phyloP scores from a whole-genome alignment of 2,113 vertebrate species.

The Mus spicilegus region DNA sequence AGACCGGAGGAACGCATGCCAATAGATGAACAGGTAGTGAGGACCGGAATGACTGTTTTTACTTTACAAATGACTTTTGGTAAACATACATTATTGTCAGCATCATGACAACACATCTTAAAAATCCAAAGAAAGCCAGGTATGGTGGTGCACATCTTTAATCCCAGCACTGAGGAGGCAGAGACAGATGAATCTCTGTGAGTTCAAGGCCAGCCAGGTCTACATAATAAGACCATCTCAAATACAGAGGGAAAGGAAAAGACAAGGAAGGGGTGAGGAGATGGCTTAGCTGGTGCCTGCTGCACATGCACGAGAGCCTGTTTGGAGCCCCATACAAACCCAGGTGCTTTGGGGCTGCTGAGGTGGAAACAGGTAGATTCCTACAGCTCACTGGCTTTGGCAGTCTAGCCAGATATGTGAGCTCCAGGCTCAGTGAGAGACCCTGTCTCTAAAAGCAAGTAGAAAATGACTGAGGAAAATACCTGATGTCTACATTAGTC shows the following conservation, averaged over 20 bases:
- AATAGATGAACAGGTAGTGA: not conserved
- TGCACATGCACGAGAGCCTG: no score
- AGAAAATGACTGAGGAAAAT: not conserved
- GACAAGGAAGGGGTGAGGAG: no score
- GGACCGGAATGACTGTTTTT: not conserved
- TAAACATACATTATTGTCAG: not conserved
- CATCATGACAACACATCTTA: not conserved
- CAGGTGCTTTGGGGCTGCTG: not conserved
- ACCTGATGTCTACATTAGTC: not conserved
- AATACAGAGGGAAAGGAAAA: not conserved
- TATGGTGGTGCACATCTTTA: not conserved
- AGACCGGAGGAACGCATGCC: not conserved
- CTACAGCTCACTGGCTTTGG: not conserved
- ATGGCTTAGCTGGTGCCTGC: no score
- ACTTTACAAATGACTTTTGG: not conserved
- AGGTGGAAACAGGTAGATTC: not conserved
- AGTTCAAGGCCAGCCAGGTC: not conserved
- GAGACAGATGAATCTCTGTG: not conserved
- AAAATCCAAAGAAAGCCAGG: not conserved
- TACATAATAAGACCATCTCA: not conserved
- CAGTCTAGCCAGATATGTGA: not conserved
- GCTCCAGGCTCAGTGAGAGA: not conserved
- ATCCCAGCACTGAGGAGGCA: not conserved
- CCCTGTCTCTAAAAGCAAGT: not conserved
- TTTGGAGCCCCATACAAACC: not conserved